phyloP scores from a whole-genome alignment of 2,888 invertebrate genomes.

The Oscheius sp. region DNA sequence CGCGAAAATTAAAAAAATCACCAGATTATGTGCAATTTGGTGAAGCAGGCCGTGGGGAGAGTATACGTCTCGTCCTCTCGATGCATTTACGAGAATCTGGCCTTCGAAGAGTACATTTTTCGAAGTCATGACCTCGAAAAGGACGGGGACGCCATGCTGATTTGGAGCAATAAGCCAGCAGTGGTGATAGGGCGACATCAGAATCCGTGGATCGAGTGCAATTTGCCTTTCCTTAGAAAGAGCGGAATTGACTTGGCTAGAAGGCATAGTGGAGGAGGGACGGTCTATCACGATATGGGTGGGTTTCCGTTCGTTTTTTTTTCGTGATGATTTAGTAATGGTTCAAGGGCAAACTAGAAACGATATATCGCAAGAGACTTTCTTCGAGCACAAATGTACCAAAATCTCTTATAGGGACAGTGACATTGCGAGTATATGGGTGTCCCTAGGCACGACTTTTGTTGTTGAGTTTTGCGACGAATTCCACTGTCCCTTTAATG shows the following conservation, averaged over 20 bases:
- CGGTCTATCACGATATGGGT: constrained; percentile 94
- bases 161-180: constrained; percentile 92
- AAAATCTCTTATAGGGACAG: too few species aligned
- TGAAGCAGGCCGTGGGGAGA: constrained; percentile 27
- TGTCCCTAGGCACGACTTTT: too few species aligned
- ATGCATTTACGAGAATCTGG: constrained; percentile 91
- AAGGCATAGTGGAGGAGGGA: constrained; percentile 92
- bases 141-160: constrained; percentile 85
- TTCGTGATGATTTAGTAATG: not conserved
- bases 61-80: constrained; percentile 91
- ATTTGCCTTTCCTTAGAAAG: constrained; percentile 81
- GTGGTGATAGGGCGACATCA: constrained; percentile 96
- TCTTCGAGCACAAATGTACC: too few species aligned
- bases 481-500: too few species aligned
- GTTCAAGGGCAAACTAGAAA: too few species aligned
- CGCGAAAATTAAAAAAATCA: too few species aligned
- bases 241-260: constrained; percentile 81
- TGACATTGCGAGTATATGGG: too few species aligned
- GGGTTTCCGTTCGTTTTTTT: constrained; percentile 15
- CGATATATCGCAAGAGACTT: too few species aligned
- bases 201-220: constrained; percentile 93
- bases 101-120: constrained; percentile 95
- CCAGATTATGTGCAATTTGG: constrained; percentile 29
- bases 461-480: too few species aligned
- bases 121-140: constrained; percentile 84